Conservation (phyloP, 2,113 vertebrate genomes). For the Irena cyanogastra region DNA sequence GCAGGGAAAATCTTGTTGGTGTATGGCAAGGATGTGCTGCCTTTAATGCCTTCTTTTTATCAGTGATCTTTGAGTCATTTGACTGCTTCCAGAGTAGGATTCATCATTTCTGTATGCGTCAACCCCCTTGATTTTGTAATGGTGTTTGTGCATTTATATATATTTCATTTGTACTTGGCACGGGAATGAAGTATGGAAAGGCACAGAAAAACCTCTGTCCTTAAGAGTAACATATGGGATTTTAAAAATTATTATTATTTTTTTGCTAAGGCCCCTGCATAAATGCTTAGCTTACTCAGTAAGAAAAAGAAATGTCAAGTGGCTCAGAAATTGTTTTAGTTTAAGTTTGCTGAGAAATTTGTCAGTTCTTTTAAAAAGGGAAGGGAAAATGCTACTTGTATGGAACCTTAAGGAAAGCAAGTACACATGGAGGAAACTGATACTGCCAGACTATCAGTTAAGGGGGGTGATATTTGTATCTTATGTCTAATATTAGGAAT, state of each 20-base stretch:
- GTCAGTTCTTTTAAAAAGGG: not conserved
- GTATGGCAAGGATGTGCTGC: not conserved
- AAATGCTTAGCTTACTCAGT: not conserved
- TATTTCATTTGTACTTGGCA: not conserved
- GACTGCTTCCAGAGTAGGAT: not conserved
- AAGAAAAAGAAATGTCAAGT: not conserved
- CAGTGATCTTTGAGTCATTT: not conserved
- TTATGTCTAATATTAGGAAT: not conserved
- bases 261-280: not conserved
- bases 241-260: not conserved
- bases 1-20: constrained; percentile 51
- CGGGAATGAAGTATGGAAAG: not conserved
- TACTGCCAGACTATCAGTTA: not conserved
- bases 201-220: not conserved
- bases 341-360: not conserved
- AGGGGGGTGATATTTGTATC: not conserved
- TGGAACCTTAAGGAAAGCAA: not conserved
- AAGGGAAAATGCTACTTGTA: not conserved
- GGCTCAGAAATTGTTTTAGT: not conserved
- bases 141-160: not conserved
- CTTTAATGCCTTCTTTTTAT: constrained; percentile 25
- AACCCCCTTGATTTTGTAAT: not conserved
- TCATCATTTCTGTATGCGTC: not conserved
- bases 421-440: not conserved
- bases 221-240: not conserved